Percentiles rank a stretch among this genome's conserved stretches.
Evolutionary conservation across 2,888 invertebrate genomes (phyloP).

Genomic region (Orchesella flavescens): DNA sequence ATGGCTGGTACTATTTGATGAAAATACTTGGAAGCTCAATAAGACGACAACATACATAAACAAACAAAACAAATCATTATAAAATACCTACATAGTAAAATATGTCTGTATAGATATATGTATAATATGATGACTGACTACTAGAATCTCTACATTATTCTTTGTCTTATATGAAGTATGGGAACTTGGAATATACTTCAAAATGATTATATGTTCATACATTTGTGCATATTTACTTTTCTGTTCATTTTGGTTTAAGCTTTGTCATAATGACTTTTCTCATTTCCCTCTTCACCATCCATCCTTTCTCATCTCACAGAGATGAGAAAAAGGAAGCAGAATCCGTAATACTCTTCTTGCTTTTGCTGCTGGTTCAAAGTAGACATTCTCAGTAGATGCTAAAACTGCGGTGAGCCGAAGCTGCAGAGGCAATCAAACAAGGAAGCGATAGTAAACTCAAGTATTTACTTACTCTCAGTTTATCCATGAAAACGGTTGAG

Average conservation of each 20-base stretch:
- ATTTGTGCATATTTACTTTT: constrained; percentile 40
- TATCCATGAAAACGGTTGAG: background rate
- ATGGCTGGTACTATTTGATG: too few species aligned
- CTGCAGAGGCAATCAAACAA: background rate
- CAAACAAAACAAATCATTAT: too few species aligned
- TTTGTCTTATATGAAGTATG: too few species aligned
- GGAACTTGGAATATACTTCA: too few species aligned
- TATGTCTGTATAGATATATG: too few species aligned
- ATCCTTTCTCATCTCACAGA: background rate
- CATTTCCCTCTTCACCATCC: constrained; percentile 31
- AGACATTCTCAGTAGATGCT: background rate
- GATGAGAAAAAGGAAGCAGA: background rate
- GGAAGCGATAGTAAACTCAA: background rate
- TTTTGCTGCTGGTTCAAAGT: background rate
- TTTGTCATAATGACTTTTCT: constrained; percentile 42
- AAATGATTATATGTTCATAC: too few species aligned
- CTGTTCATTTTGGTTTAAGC: constrained; percentile 45
- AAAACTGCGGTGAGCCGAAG: too few species aligned
- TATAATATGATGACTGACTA: too few species aligned
- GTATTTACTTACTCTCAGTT: background rate
- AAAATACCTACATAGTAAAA: too few species aligned
- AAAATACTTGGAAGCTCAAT: too few species aligned
- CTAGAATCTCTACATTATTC: too few species aligned
- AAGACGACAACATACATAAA: too few species aligned
- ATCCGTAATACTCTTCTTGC: background rate